A percentile compares a stretch with the other conserved stretches of the same genome.
These are phyloP conservation scores for Dendrocopos noguchii DNA, from an alignment of 2,113 vertebrate species.

Conservation along the genomic window DNA sequence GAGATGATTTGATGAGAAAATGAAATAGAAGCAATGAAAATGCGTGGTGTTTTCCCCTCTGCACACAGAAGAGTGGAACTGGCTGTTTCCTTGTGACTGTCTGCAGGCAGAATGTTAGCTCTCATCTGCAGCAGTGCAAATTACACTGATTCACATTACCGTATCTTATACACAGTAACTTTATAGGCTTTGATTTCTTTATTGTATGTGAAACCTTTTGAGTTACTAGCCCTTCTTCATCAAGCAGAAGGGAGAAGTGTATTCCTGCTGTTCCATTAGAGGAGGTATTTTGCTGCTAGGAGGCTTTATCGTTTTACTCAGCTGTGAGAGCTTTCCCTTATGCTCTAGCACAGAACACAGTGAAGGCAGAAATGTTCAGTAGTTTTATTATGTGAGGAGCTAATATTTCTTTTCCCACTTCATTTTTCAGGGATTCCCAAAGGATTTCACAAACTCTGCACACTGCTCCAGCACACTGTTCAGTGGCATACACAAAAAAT, in stretches of 20 bases:
- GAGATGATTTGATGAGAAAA: not conserved
- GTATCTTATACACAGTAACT: not conserved
- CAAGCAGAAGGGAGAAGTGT: constrained; percentile 23
- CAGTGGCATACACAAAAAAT: not conserved
- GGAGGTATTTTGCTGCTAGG: not conserved
- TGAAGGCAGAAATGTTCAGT: constrained; percentile 24
- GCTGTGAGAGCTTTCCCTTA: not conserved
- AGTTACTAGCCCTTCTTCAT: not conserved
- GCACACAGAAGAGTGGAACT: not conserved
- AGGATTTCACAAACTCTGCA: not conserved
- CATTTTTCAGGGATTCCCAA: constrained; percentile 12
- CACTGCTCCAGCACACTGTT: not conserved
- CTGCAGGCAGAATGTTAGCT: not conserved
- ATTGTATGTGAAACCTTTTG: not conserved
- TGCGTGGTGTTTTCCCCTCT: not conserved
- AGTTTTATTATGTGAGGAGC: constrained; percentile 2
- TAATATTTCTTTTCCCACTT: not conserved
- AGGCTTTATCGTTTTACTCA: constrained; percentile 31
- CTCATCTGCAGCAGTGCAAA: constrained; percentile 1
- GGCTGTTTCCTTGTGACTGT: not conserved
- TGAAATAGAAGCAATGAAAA: not conserved
- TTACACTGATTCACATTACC: constrained; percentile 19
- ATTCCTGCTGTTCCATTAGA: not conserved
- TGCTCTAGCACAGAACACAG: not conserved
- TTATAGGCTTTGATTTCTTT: not conserved